Evolutionary conservation across 2,113 vertebrate genomes (phyloP).

Genomic region (Notechis scutatus): DNA sequence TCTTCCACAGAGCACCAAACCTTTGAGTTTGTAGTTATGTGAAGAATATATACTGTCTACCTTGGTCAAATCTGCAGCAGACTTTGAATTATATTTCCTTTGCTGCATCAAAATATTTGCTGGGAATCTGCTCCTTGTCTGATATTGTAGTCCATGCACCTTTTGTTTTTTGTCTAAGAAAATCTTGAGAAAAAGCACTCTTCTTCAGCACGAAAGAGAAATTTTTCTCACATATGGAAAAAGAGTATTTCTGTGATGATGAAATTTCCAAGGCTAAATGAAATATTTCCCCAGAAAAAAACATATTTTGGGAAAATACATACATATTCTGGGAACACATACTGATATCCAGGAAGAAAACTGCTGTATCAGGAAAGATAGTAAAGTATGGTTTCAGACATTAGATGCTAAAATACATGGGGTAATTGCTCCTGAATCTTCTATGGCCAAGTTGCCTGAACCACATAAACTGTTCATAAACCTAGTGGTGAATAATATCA

Average conservation of each 20-base stretch:
- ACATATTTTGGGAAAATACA: not conserved
- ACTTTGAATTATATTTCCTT: not conserved
- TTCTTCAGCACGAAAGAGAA: not conserved
- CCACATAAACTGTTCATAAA: not conserved
- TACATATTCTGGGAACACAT: not conserved
- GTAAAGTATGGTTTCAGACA: not conserved
- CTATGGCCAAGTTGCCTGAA: not conserved
- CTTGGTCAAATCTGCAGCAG: not conserved
- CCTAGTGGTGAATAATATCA: not conserved
- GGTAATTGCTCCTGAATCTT: not conserved
- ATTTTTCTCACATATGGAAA: not conserved
- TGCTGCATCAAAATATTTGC: not conserved
- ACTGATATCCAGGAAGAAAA: conserved; percentile 12
- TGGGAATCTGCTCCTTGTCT: not conserved
- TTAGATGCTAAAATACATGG: not conserved
- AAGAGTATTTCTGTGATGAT: not conserved
- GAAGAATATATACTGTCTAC: not conserved
- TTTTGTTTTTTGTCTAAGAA: not conserved
- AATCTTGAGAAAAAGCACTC: not conserved
- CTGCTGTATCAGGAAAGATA: not conserved
- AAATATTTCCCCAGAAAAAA: not conserved
- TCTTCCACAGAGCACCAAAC: not conserved
- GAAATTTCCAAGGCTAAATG: conserved; percentile 8
- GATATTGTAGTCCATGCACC: not conserved
- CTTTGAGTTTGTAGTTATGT: not conserved